Percentiles rank a stretch among this genome's conserved stretches.
These are phyloP conservation scores for Neolamprologus toae DNA, from an alignment of 2,113 vertebrate species.

Conservation along the genomic window DNA sequence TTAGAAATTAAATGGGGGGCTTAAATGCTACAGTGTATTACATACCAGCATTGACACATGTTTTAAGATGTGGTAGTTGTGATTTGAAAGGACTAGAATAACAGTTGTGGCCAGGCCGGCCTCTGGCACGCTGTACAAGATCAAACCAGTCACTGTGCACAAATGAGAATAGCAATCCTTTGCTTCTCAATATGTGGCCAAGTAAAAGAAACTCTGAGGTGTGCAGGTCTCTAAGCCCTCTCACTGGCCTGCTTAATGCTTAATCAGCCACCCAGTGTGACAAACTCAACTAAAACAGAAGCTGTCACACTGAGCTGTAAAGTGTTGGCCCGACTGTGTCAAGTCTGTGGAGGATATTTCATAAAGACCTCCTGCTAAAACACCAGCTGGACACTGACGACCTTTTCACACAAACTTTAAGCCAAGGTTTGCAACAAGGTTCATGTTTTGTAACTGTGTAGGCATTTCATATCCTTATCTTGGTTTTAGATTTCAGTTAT, in stretches of 20 bases:
- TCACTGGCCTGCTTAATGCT: conserved; percentile 11
- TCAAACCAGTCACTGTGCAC: neutral
- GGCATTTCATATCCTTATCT: neutral
- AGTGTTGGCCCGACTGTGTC: neutral
- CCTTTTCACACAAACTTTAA: neutral
- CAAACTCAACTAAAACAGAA: conserved; percentile 11
- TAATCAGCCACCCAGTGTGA: conserved; percentile 46
- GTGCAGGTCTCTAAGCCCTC: neutral
- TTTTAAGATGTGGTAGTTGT: neutral
- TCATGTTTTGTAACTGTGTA: neutral
- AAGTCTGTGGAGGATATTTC: neutral
- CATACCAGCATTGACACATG: neutral
- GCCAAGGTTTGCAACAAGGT: neutral
- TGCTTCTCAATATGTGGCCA: neutral
- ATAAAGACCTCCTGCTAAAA: neutral
- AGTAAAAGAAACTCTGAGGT: neutral
- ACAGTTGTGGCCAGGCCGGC: neutral
- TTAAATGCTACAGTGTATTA: neutral
- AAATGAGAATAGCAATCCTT: neutral
- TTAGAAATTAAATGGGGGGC: neutral
- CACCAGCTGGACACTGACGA: neutral
- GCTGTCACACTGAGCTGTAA: conserved; percentile 6
- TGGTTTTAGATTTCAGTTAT: neutral
- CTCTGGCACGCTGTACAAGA: neutral
- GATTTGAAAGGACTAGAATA: neutral